Base-by-base conservation (phyloP, 2,888 invertebrate genomes). In the Azorinus chamasolen region DNA sequence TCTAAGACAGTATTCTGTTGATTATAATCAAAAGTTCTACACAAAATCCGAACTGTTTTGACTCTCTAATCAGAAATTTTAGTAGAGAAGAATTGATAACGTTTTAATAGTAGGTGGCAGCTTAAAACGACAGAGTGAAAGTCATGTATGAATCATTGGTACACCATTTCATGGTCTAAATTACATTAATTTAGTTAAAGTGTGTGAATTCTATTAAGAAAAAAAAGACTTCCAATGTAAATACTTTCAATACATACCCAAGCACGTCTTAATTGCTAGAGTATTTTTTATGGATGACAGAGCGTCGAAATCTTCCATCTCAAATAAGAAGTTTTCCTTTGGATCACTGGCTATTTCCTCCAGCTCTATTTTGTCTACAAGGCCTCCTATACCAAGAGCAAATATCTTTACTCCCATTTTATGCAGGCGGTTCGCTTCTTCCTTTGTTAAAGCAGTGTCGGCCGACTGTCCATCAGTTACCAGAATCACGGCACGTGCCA, bases 321-420 rank as follows among this genome's bases (percentile, higher is more conserved):
- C 58, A 70, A 89, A 87, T 37, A 89, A 64, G 64, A 87, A 89
- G 6, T 79, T 55, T 3, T 85, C 72, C 22, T 73, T 58, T 0
- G 90, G 89, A 6, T 84, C 59, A 62, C 86, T 88, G 24, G 88
- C 88, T 18, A 89, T 83, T 14, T 59, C 68, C 45, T 53, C n/a
- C 6, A 88, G 69, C 73, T 90, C 89, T 0, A 61, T 46, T 37
- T 63, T 66, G 24, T 89, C 84, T 10, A 85, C 79, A 1, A 72
- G 63, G 8, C 63, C 22, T 1, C 83, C 79, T 22, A 83, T 79
- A 0, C 87, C 87, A 25, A 87, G 58, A 6, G 75, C 84, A 63
- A 84, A 83, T 1, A 85, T 43, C 43, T 82, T 73, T 2, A 69
- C 57, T 1, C 85, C 87, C 10, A 25, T 50, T 25, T 66, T 43